A percentile compares a stretch with the other conserved stretches of the same genome.
phyloP scores from a whole-genome alignment of 2,113 vertebrate genomes.

The Lethenteron camtschaticum region DNA sequence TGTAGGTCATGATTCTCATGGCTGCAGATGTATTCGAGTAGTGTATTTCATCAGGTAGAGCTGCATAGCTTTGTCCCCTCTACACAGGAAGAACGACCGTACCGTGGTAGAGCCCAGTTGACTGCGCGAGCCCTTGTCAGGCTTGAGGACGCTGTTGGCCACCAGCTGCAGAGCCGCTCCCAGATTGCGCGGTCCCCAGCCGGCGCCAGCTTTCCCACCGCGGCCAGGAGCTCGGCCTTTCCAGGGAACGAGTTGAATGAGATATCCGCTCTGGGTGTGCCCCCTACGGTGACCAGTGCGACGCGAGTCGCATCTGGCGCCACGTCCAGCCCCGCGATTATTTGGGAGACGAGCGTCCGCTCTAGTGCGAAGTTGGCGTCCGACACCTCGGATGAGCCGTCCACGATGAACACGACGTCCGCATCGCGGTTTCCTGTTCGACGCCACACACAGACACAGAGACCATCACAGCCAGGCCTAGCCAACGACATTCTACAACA shows the following conservation, averaged over 20 bases:
- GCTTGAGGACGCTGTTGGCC: neutral
- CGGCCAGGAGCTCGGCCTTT: neutral
- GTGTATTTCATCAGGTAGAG: too few relatives aligned
- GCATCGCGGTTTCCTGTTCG: neutral
- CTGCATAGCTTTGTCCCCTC: too few relatives aligned
- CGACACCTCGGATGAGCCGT: neutral
- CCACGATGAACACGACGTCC: neutral
- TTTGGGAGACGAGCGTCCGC: neutral
- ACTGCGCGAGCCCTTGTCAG: neutral
- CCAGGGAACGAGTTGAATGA: neutral
- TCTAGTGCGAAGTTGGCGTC: neutral
- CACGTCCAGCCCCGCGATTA: neutral
- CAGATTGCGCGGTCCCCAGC: neutral
- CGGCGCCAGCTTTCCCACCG: neutral
- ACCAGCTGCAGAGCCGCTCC: neutral
- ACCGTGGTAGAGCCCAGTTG: too few relatives aligned
- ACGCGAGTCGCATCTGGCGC: neutral
- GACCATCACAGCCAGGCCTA: neutral
- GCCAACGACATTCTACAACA: neutral
- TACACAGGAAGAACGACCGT: too few relatives aligned
- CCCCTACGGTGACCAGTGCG: neutral
- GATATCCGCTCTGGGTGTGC: neutral
- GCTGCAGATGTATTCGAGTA: too few relatives aligned
- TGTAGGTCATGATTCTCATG: too few relatives aligned
- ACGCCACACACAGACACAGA: neutral